Conservation (phyloP, 2,797 vertebrate genomes). For the Emys orbicularis region DNA sequence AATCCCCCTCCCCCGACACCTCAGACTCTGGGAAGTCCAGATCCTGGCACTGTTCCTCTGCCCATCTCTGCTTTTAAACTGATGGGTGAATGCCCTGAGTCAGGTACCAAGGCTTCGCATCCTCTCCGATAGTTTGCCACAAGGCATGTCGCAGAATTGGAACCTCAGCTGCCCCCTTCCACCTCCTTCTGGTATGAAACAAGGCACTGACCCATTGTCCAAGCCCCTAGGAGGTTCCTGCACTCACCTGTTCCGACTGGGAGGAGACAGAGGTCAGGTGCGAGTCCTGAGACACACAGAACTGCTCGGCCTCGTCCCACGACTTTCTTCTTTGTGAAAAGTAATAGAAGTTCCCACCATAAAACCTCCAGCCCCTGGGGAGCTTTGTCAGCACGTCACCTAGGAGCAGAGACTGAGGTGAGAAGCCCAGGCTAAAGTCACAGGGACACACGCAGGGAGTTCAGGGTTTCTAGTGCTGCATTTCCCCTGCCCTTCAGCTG, state of each 20-base stretch:
- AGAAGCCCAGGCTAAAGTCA: not conserved
- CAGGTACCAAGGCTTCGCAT: too few species aligned
- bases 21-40: too few species aligned
- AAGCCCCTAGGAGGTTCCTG: not conserved
- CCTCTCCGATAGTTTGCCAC: too few species aligned
- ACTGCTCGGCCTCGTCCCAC: constrained; percentile 37
- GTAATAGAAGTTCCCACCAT: constrained; percentile 30
- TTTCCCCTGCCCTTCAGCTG: not conserved
- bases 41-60: too few species aligned
- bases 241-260: constrained; percentile 56
- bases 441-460: not conserved
- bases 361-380: constrained; percentile 13
- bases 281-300: constrained; percentile 40
- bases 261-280: constrained; percentile 64
- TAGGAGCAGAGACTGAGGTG: not conserved
- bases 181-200: too few species aligned
- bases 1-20: too few species aligned
- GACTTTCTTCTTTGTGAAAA: constrained; percentile 29
- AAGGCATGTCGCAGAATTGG: too few species aligned
- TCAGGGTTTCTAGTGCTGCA: not conserved
- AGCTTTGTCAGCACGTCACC: constrained; percentile 13
- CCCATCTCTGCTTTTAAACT: too few species aligned
- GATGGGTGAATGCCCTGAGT: too few species aligned
- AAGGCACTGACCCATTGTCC: too few species aligned
- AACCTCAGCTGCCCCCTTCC: not conserved